Percentiles rank a stretch among this genome's conserved stretches.
These are phyloP conservation scores for Ectropis crepuscularia DNA, from an alignment of 2,888 invertebrate species.

Conservation along the genomic window DNA sequence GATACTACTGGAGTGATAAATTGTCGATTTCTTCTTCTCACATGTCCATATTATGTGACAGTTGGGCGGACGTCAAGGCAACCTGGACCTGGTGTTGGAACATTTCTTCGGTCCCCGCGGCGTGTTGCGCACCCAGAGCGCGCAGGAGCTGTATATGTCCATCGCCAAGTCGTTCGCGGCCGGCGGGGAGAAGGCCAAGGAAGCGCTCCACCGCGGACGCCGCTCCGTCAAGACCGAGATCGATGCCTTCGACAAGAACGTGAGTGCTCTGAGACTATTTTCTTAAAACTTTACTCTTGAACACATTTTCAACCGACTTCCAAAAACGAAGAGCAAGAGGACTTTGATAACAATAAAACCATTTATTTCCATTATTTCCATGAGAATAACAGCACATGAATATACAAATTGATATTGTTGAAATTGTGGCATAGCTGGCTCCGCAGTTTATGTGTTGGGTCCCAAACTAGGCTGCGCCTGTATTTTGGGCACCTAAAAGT, in stretches of 20 bases:
- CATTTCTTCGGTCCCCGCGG: constrained; percentile 91
- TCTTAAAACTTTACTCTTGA: not conserved
- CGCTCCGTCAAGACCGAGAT: constrained; percentile 76
- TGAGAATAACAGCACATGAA: too few species aligned
- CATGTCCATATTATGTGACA: constrained; percentile 28
- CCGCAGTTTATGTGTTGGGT: too few species aligned
- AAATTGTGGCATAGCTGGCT: too few species aligned
- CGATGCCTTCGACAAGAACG: constrained; percentile 77
- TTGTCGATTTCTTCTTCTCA: too few species aligned
- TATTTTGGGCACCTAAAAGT: too few species aligned
- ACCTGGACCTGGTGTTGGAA: constrained; percentile 90
- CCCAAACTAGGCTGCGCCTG: too few species aligned
- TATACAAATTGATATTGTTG: too few species aligned
- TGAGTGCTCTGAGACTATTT: constrained; percentile 46
- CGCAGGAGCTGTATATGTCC: constrained; percentile 67
- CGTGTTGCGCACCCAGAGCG: constrained; percentile 77
- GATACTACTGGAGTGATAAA: too few species aligned
- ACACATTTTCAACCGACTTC: not conserved
- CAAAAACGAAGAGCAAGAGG: too few species aligned
- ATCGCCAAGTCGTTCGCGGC: constrained; percentile 58
- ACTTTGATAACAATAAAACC: not conserved
- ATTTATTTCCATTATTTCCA: too few species aligned
- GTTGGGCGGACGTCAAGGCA: constrained; percentile 90
- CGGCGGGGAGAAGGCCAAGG: constrained; percentile 75
- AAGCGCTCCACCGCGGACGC: constrained; percentile 67